Evolutionary conservation across 2,888 invertebrate species (phyloP), one percentile per base, ranked within the genome.

Genomic region (Ypsolopha scabrella): DNA sequence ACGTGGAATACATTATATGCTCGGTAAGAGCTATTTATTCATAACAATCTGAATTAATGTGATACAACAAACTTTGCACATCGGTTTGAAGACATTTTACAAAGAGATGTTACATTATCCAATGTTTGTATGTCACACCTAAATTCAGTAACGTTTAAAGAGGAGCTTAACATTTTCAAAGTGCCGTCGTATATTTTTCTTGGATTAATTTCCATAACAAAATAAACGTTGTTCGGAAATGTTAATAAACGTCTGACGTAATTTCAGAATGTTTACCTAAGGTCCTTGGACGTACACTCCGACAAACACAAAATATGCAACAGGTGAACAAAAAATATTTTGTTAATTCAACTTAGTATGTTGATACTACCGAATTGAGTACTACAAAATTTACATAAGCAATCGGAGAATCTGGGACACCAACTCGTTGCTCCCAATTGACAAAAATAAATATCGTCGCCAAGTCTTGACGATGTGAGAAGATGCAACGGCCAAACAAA

Each of bases 371-470:
- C 24, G 24, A 24, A 24, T 24, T 4, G 24, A 24, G 24, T 24
- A 4, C 24, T 24, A 3, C 24, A 3, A 24, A 24, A 24, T 24
- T 24, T 24, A 24, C 24, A 24, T 24, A 24, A 24, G 24, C 24
- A 24, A 24, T 24, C 24, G 4, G 24, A 24, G 2, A 24, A 24
- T 24, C 24, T 24, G 24, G 24, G 24, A 24, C 24, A 24, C 24
- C 7, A 14, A 43, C 13, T 14, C 24, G 43, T 14, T 43, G 14
- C 7, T 43, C 14, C 13, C 46, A 52, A 47, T 52, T 41, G 24
- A 46, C 51, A 48, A 35, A 39, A 46, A 35, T 39, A 36, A 54
- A 49, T 50, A 53, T 54, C 52, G 53, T 52, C 52, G 50, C 24
- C 24, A 24, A 24, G 41, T 44, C 54, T 48, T 51, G 51, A 48